Evolutionary conservation across 2,888 invertebrate species (phyloP).

Genomic region (Sesamia inferens): DNA sequence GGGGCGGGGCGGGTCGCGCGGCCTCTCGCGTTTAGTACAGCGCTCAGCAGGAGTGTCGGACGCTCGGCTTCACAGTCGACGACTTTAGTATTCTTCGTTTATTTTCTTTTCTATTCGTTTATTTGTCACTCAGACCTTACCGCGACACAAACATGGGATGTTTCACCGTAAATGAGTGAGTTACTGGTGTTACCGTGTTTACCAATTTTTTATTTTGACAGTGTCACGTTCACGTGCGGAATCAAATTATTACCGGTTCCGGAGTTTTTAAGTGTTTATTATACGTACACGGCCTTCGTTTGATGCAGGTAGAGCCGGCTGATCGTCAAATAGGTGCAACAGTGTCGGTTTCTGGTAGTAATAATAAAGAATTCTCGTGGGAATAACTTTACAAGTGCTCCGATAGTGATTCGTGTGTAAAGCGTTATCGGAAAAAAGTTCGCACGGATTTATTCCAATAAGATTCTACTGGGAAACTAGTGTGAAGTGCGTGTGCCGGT

Average conservation of each 20-base stretch:
- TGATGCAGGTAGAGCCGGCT: constrained; percentile 85
- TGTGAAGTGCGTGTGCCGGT: constrained; percentile 76
- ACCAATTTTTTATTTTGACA: constrained; percentile 85
- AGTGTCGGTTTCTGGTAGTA: constrained; percentile 77
- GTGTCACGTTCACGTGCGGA: constrained; percentile 88
- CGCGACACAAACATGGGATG: constrained; percentile 80
- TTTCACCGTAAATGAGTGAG: constrained; percentile 78
- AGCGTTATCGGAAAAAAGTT: constrained; percentile 73
- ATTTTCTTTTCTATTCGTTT: constrained; percentile 90
- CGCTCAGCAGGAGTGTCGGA: constrained; percentile 90
- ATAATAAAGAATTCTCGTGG: constrained; percentile 75
- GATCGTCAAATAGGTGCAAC: constrained; percentile 80
- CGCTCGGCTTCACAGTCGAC: constrained; percentile 88
- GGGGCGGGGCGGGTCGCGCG: constrained; percentile 85
- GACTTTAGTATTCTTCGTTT: constrained; percentile 89
- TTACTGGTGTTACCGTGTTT: constrained; percentile 76
- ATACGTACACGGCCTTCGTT: constrained; percentile 86
- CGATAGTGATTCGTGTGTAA: constrained; percentile 66
- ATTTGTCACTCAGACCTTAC: constrained; percentile 84
- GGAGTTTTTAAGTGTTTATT: constrained; percentile 88
- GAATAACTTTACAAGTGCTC: constrained; percentile 74
- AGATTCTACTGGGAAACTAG: constrained; percentile 81
- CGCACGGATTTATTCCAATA: constrained; percentile 76
- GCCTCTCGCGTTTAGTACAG: constrained; percentile 88
- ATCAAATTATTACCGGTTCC: constrained; percentile 88